phyloP scores from a whole-genome alignment of 2,113 vertebrate species.

The Ailurus styani region DNA sequence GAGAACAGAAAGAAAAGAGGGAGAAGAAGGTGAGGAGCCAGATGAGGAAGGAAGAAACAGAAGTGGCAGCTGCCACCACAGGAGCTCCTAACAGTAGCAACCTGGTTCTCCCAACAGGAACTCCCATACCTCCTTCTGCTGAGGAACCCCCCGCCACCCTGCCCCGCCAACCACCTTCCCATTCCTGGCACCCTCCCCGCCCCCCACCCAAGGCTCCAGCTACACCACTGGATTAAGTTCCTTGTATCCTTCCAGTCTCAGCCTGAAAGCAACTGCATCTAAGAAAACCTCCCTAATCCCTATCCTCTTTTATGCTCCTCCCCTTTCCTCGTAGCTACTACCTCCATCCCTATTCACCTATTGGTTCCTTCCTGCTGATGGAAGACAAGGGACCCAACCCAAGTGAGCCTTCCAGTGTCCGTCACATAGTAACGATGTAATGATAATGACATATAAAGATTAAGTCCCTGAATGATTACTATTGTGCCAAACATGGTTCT shows the following conservation, averaged over 20 bases:
- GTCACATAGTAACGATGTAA: not conserved
- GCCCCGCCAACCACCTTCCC: too few relatives aligned
- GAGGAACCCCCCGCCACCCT: not conserved
- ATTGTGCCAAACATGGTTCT: not conserved
- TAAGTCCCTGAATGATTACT: not conserved
- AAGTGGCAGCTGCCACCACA: not conserved
- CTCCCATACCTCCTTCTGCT: not conserved
- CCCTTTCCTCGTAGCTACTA: not conserved
- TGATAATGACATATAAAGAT: not conserved
- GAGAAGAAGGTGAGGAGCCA: not conserved
- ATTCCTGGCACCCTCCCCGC: not conserved
- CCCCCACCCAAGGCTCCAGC: not conserved
- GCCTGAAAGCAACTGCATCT: not conserved
- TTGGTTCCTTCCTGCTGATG: not conserved
- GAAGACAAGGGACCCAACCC: not conserved
- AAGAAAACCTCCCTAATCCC: not conserved
- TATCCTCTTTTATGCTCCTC: not conserved
- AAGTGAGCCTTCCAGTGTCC: not conserved
- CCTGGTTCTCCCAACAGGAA: rapidly evolving
- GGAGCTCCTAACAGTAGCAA: not conserved
- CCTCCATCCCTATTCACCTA: not conserved
- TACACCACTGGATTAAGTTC: too few relatives aligned
- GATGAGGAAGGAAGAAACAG: not conserved
- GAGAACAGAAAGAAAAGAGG: not conserved
- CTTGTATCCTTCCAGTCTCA: not conserved